These are phyloP conservation scores for Ptilodon capucinus DNA, from an alignment of 2,888 invertebrate species.

Conservation along the genomic window DNA sequence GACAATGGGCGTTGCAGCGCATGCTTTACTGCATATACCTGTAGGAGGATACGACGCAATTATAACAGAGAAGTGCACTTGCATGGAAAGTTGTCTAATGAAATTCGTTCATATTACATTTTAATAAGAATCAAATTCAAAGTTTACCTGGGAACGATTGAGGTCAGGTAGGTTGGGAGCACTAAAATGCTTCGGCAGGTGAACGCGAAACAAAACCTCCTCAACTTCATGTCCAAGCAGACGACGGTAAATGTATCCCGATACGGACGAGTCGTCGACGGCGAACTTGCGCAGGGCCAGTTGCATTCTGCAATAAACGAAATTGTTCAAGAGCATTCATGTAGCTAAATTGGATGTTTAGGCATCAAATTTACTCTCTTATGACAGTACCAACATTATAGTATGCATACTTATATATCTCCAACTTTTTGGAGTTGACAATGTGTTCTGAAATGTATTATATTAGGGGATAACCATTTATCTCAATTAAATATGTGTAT, in stretches of 20 bases:
- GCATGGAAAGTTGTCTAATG: no score
- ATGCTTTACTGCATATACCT: constrained; percentile 98
- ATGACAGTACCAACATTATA: no score
- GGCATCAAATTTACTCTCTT: no score
- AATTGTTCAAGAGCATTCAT: not conserved
- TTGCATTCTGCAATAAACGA: constrained; percentile 91
- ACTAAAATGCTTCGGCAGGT: constrained; percentile 97
- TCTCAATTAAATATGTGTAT: no score
- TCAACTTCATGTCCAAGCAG: constrained; percentile 97
- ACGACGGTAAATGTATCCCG: constrained; percentile 98
- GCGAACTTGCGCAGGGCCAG: constrained; percentile 97
- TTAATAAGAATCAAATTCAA: not conserved
- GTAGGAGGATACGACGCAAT: constrained; percentile 20
- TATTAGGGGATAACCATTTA: no score
- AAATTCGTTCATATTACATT: no score
- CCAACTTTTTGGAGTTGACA: no score
- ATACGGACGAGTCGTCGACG: constrained; percentile 97
- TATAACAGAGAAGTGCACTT: no score
- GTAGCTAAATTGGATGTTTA: not conserved
- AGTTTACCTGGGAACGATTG: constrained; percentile 93
- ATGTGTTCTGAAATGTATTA: no score
- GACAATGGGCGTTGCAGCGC: constrained; percentile 97
- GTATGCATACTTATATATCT: no score
- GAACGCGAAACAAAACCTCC: constrained; percentile 95
- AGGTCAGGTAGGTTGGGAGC: constrained; percentile 98